Conservation (phyloP, 64 coral and sea anemone species). For the Cladopsammia gracilis region DNA sequence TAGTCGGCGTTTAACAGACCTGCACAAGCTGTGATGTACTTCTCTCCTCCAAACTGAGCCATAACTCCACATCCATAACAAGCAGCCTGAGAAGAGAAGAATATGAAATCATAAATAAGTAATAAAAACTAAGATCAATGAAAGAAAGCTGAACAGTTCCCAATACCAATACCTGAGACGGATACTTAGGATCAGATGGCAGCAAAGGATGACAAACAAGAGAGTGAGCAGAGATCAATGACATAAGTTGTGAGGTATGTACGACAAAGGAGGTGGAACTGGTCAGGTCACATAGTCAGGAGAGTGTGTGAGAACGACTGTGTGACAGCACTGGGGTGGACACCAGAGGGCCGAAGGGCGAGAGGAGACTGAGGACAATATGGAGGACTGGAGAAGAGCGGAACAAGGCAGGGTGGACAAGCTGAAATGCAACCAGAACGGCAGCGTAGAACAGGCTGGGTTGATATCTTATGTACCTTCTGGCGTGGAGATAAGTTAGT, state of each 20-base stretch:
- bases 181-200: neutral
- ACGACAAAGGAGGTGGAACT: conserved; percentile 1
- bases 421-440: no score
- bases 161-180: neutral
- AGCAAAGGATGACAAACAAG: no score
- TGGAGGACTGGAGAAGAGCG: no score
- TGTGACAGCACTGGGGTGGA: neutral
- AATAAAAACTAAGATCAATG: no score
- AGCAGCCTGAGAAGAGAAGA: conserved; percentile 67
- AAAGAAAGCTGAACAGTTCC: no score
- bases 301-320: neutral
- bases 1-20: conserved; percentile 23
- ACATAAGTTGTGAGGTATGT: neutral
- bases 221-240: neutral
- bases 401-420: no score
- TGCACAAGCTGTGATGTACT: conserved; percentile 85
- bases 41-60: conserved; percentile 89
- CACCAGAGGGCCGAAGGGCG: neutral
- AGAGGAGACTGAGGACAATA: neutral
- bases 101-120: neutral
- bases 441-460: no score
- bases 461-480: no score
- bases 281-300: neutral
- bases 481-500: no score
- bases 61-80: conserved; percentile 95